Base-by-base conservation (phyloP, 2,113 vertebrate species). In the Takifugu flavidus region DNA sequence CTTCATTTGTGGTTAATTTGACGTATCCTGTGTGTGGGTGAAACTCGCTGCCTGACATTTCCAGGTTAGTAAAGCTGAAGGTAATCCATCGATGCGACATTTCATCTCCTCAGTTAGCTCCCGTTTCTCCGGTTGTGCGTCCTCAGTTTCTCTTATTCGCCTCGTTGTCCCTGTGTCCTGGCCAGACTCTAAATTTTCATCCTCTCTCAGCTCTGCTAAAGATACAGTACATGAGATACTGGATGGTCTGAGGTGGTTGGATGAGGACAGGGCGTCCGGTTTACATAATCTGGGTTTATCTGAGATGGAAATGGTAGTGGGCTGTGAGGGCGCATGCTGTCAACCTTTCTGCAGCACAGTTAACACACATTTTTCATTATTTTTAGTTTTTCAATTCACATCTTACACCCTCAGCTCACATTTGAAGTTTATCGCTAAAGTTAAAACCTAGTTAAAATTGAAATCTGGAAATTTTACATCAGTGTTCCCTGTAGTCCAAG, bases 261-360 rank as follows among this genome's bases (percentile, higher is more conserved):
- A 55, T 51, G 67, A 61, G 77, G 65, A 74, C 70, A 73, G 29
- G 25, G 20, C n/a, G 52, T 54, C 53, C 15, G 11, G 20, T 14
- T 79, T 72, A 53, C n/a, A 5, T 75, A 80, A 83, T 67, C 20
- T 47, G 63, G 60, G 44, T 68, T 82, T 46, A 70, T 57, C 53
- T 60, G 59, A 68, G 53, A 74, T 12, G 47, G 45, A 47, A 78
- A 70, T 62, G 46, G 61, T 65, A 20, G 20, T 20, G 20, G 20
- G 20, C 20, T 20, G 20, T 20, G 20, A 20, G 20, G 20, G 20
- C 20, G 20, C 20, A 20, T 20, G 20, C 20, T 20, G 20, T 20
- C 20, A 20, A 20, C 20, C 20, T 20, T 20, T 20, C 20, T 20
- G 20, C 20, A 20, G 20, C 20, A 20, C 20, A 20, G 20, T 20